Conservation (phyloP, 2,888 invertebrate genomes). For the Ectobius pallidus region DNA sequence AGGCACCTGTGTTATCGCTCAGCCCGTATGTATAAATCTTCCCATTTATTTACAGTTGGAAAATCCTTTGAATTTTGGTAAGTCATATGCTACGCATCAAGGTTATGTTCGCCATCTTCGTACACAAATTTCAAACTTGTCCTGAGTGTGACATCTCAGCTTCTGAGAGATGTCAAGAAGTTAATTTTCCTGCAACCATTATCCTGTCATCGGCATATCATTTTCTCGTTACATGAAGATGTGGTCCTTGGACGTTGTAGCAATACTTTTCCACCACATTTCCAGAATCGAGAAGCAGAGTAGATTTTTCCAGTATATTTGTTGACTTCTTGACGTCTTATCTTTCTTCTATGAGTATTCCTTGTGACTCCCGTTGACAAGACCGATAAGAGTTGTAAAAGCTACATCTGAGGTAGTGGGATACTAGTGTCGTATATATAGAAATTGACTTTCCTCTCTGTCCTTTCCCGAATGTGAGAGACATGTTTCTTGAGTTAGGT, state of each 20-base stretch:
- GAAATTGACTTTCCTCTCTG: not conserved
- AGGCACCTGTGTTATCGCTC: too few species aligned
- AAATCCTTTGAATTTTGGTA: too few species aligned
- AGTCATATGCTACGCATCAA: too few species aligned
- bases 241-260: not conserved
- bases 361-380: not conserved
- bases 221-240: not conserved
- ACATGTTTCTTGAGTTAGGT: not conserved
- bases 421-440: not conserved
- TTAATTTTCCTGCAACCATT: not conserved
- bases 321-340: constrained; percentile 18
- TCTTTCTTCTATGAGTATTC: not conserved
- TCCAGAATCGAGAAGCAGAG: not conserved
- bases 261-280: not conserved
- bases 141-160: not conserved
- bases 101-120: too few species aligned
- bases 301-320: not conserved
- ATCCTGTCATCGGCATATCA: not conserved
- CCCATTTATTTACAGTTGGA: too few species aligned
- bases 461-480: not conserved
- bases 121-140: too few species aligned
- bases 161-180: not conserved
- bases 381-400: not conserved
- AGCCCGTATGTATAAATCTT: too few species aligned
- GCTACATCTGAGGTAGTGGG: not conserved